phyloP scores from a whole-genome alignment of 2,888 invertebrate species.

The Stenurella melanura region DNA sequence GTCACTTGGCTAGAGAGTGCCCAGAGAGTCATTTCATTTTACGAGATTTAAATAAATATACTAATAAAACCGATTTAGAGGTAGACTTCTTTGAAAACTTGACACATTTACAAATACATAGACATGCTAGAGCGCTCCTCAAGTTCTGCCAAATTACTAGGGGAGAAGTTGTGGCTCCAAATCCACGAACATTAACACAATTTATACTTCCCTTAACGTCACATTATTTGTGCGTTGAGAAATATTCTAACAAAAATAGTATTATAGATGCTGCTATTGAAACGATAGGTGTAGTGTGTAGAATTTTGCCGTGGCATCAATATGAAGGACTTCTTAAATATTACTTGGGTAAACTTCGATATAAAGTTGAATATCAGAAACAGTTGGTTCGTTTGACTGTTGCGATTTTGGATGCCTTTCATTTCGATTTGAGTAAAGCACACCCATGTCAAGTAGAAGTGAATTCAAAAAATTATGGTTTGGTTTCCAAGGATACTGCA shows the following conservation, averaged over 20 bases:
- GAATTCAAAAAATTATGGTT: neutral
- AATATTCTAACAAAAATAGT: constrained; percentile 85
- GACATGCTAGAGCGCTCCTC: constrained; percentile 87
- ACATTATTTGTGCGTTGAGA: constrained; percentile 86
- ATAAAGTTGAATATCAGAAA: constrained; percentile 85
- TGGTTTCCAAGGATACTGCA: constrained; percentile 1
- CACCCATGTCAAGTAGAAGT: neutral
- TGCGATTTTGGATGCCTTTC: constrained; percentile 91
- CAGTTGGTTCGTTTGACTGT: constrained; percentile 86
- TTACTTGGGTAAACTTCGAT: constrained; percentile 86
- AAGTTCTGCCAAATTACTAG: constrained; percentile 83
- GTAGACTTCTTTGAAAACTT: constrained; percentile 97
- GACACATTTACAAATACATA: constrained; percentile 89
- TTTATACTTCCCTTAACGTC: constrained; percentile 91
- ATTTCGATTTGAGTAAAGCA: constrained; percentile 88
- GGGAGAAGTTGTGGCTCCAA: constrained; percentile 78
- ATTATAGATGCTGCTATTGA: constrained; percentile 91
- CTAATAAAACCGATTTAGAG: constrained; percentile 85
- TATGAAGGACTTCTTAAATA: constrained; percentile 88
- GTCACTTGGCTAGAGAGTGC: constrained; percentile 85
- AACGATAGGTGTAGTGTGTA: constrained; percentile 84
- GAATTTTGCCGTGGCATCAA: constrained; percentile 90
- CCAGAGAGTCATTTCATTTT: constrained; percentile 82
- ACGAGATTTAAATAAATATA: constrained; percentile 81
- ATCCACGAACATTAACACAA: constrained; percentile 84